These are phyloP conservation scores for Lineus longissimus DNA, from an alignment of 1,140 invertebrate species.

Conservation along the genomic window DNA sequence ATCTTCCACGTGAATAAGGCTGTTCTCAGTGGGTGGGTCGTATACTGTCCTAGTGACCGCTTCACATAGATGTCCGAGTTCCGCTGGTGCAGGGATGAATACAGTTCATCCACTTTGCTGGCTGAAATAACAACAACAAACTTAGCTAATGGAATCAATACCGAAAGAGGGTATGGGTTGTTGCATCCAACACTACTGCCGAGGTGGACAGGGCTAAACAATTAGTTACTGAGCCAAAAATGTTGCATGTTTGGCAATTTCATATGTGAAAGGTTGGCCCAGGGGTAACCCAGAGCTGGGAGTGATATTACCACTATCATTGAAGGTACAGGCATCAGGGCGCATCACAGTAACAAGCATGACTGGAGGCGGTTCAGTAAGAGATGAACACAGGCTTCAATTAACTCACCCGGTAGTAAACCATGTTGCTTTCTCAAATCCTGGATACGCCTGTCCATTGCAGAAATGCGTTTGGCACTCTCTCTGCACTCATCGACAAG, in stretches of 20 bases:
- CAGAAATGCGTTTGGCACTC: slow-evolving; percentile 82
- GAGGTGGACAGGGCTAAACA: background rate
- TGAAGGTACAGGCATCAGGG: too few species aligned
- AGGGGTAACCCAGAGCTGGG: too few species aligned
- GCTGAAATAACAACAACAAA: slow-evolving; percentile 36
- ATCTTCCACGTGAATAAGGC: slow-evolving; percentile 78
- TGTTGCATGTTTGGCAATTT: too few species aligned
- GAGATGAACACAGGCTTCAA: too few species aligned
- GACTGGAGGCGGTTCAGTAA: too few species aligned
- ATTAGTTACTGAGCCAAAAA: too few species aligned
- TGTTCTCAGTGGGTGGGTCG: slow-evolving; percentile 64
- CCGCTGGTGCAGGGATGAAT: slow-evolving; percentile 77
- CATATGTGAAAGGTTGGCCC: too few species aligned
- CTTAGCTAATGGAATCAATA: background rate
- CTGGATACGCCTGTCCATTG: slow-evolving; percentile 82
- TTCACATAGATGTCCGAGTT: slow-evolving; percentile 95
- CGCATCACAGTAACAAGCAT: too few species aligned
- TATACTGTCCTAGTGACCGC: slow-evolving; percentile 75
- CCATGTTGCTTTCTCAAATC: slow-evolving; percentile 76
- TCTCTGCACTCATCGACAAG: slow-evolving; percentile 95
- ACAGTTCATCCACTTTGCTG: slow-evolving; percentile 75
- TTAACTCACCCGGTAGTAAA: slow-evolving; percentile 70
- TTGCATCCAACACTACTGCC: background rate
- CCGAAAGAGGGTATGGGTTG: background rate
- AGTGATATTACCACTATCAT: too few species aligned